A percentile compares a stretch with the other conserved stretches of the same genome.
These are phyloP conservation scores for Melieria picta DNA, from an alignment of 2,888 invertebrate genomes.

Conservation along the genomic window DNA sequence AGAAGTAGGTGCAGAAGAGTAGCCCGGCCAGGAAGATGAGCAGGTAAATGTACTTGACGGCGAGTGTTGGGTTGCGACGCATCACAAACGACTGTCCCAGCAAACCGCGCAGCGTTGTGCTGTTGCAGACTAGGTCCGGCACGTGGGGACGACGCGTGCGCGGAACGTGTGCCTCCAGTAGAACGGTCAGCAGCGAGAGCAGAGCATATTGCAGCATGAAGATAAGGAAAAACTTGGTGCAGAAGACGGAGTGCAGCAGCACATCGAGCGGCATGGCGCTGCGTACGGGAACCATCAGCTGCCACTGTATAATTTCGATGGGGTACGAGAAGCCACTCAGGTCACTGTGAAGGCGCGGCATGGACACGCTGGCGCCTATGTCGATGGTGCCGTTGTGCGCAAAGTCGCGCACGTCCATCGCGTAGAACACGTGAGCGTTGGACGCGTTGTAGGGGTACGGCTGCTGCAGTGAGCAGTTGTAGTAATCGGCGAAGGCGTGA, in stretches of 20 bases:
- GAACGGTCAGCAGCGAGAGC: constrained; percentile 7
- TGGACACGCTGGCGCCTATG: constrained; percentile 16
- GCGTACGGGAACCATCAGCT: constrained; percentile 21
- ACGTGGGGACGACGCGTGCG: too few species aligned
- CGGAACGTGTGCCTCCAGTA: neutral
- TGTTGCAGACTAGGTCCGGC: neutral
- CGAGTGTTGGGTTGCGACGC: neutral
- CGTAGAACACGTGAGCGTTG: constrained; percentile 10
- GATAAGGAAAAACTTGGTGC: neutral
- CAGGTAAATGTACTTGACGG: constrained; percentile 4
- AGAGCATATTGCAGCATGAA: constrained; percentile 9
- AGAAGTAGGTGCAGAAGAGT: constrained; percentile 9
- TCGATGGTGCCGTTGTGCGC: constrained; percentile 24
- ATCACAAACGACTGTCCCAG: constrained; percentile 12
- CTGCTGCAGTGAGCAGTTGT: constrained; percentile 13
- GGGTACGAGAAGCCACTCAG: constrained; percentile 16
- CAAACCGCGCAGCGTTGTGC: constrained; percentile 15
- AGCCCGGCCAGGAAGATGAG: constrained; percentile 8
- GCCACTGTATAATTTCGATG: constrained; percentile 5
- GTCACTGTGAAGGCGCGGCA: constrained; percentile 14
- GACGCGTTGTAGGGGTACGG: constrained; percentile 27
- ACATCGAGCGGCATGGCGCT: neutral
- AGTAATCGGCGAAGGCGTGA: neutral
- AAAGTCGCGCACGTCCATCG: constrained; percentile 14
- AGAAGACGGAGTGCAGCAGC: constrained; percentile 11